Base-by-base conservation (phyloP, 1,140 invertebrate genomes). In the Aphelenchoides avenae region DNA sequence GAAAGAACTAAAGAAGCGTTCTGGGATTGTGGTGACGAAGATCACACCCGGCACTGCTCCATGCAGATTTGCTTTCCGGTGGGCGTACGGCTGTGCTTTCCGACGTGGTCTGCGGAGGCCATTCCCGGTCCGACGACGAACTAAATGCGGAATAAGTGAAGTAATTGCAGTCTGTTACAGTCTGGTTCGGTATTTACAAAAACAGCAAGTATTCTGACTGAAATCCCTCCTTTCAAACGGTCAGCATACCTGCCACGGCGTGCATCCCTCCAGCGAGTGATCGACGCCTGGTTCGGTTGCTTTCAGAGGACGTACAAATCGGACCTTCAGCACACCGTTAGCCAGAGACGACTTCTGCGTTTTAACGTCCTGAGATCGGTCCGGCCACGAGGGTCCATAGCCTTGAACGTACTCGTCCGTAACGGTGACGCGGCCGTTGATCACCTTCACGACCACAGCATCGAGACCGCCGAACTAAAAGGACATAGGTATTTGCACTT, bases 191-290 rank as follows among this genome's bases (percentile, higher is more conserved):
- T 11, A 44, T 15, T 44, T 11, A 18, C 11, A 44, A 44, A 44
- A 44, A 44, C 39, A 44, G 39, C 11, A 44, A 44, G 20, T 15
- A 44, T 29, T 15, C 11, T 9, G 11, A n/a, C 11, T 11, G 11
- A 44, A 11, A 44, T 15, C n/a, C 11, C 11, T 18, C n/a, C n/a
- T n/a, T 11, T 15, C 11, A 44, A 44, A 11, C 18, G 20, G 11
- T 64, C n/a, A n/a, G n/a, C n/a, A n/a, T 30, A 65, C 61, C 57
- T 61, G 61, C 58, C 58, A 61, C 5, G 41, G 37, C n/a, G 13
- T 66, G 47, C 58, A 61, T 34, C 58, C 58, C 7, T 18, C 26
- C 4, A 61, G 30, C 9, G 49, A 5, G 7, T 46, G 22, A 33
- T 61, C 58, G 22, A 37, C 18, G n/a, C 26, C 24, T 3, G n/a